Evolutionary conservation across 2,888 invertebrate genomes (phyloP), one percentile per base, ranked within the genome.

Genomic region (Maniola hyperantus): DNA sequence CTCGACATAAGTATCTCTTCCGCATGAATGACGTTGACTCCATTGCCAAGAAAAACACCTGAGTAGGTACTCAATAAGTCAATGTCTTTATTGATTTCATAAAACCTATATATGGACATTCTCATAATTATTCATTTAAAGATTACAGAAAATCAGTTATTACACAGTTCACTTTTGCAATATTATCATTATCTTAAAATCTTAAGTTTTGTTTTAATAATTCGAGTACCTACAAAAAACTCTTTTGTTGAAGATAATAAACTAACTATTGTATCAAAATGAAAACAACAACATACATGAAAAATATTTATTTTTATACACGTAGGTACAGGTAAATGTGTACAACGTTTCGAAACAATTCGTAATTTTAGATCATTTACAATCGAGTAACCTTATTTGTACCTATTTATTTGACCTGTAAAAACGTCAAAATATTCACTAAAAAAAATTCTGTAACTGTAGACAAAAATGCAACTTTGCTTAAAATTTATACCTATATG

Each of bases 1-100:
- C 26, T 26, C 26, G 26, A 26, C 26, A n/a, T n/a, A n/a, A 36
- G 26, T 68, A 71, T 71, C 66, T 71, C 68, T 68, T 71, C 68
- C 62, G 39, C 46, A 61, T 68, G 66, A 71, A 48, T 46, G 68
- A 55, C 53, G 10, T 64, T 46, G 26, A 65, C 54, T 20, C 54
- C 44, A 39, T 58, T 59, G 51, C 39, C 57, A 65, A 26, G 20
- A 39, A 51, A 51, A 51, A 20, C 20, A 62, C 50, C 42, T 15
- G n/a, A n/a, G n/a, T n/a, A n/a, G n/a, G n/a, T n/a, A 36, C 4
- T 54, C n/a, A 34, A 13, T 53, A n/a, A n/a, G 6, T 5, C 26
- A 1, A 26, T 26, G 2, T 26, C 4, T 26, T 26, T 26, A 26
- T 26, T 26, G 1, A 26, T 26, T 26, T 26, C 26, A 26, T 26